Evolutionary conservation across 2,888 invertebrate genomes (phyloP).

Genomic region (Geotrupes spiniger): DNA sequence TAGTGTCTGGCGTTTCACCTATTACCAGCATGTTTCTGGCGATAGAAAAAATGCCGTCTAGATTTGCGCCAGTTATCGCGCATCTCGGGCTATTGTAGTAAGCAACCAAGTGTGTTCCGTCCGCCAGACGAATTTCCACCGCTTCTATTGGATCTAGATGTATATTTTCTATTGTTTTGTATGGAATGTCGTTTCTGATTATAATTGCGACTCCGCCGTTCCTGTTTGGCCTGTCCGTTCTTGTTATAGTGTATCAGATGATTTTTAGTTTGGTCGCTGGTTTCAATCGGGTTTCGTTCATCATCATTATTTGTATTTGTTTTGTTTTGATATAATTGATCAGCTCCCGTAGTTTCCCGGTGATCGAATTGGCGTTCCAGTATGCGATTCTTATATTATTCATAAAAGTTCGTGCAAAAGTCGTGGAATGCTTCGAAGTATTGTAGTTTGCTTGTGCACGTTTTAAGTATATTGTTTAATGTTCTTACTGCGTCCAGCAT

Average conservation of each 20-base stretch:
- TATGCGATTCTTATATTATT: background rate
- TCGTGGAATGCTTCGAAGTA: slow-evolving; percentile 1
- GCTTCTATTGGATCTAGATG: slow-evolving; percentile 14
- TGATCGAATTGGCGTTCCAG: slow-evolving; percentile 25
- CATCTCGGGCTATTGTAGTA: slow-evolving; percentile 16
- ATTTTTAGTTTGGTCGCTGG: slow-evolving; percentile 9
- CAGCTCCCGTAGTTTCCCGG: slow-evolving; percentile 14
- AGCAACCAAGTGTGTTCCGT: slow-evolving; percentile 11
- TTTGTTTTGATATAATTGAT: slow-evolving; percentile 16
- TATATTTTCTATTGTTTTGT: background rate
- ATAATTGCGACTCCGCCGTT: slow-evolving; percentile 3
- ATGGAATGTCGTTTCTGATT: slow-evolving; percentile 4
- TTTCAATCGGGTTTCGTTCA: slow-evolving; percentile 21
- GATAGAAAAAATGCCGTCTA: slow-evolving; percentile 10
- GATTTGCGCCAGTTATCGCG: slow-evolving; percentile 10
- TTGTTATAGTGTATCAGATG: slow-evolving; percentile 7
- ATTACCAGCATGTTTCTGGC: no score
- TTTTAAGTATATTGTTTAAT: no score
- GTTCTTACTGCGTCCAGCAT: no score
- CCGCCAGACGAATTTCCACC: slow-evolving; percentile 12
- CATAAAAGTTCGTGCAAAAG: background rate
- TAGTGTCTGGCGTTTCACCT: no score
- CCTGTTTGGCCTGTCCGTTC: background rate
- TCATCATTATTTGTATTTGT: slow-evolving; percentile 19
- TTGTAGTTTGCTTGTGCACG: no score